phyloP scores from a whole-genome alignment of 2,113 vertebrate genomes.

The Myiozetetes cayanensis region DNA sequence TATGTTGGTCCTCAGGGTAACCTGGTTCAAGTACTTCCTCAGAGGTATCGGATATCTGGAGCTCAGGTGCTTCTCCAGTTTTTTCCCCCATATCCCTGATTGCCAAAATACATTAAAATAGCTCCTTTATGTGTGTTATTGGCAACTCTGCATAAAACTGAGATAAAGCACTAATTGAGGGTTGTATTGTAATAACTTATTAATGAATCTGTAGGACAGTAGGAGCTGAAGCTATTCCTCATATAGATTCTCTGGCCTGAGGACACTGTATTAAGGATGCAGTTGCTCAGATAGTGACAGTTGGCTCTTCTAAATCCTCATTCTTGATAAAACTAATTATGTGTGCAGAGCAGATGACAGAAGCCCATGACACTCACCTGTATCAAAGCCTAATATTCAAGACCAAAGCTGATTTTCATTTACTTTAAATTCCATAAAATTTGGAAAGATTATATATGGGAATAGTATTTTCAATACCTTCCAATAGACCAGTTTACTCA shows the following conservation, averaged over 20 bases:
- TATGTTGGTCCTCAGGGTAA: not conserved
- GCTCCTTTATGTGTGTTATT: not conserved
- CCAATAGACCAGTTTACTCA: not conserved
- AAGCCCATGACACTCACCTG: not conserved
- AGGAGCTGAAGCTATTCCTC: not conserved
- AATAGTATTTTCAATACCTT: not conserved
- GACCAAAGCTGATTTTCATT: not conserved
- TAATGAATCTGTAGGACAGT: not conserved
- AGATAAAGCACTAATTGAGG: not conserved
- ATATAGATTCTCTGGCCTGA: not conserved
- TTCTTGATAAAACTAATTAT: not conserved
- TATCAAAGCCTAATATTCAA: not conserved
- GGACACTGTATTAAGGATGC: not conserved
- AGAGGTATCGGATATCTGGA: not conserved
- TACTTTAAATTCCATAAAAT: not conserved
- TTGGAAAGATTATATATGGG: not conserved
- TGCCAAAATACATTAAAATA: not conserved
- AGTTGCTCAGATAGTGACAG: not conserved
- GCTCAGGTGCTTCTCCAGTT: fast-evolving
- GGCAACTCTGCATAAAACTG: not conserved
- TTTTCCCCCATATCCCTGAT: not conserved
- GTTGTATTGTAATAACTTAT: not conserved
- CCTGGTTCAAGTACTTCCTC: not conserved
- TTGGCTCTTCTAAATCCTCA: not conserved
- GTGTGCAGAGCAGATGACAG: not conserved